Base-by-base conservation (phyloP, 2,888 invertebrate species). In the Drosophila siamana region DNA sequence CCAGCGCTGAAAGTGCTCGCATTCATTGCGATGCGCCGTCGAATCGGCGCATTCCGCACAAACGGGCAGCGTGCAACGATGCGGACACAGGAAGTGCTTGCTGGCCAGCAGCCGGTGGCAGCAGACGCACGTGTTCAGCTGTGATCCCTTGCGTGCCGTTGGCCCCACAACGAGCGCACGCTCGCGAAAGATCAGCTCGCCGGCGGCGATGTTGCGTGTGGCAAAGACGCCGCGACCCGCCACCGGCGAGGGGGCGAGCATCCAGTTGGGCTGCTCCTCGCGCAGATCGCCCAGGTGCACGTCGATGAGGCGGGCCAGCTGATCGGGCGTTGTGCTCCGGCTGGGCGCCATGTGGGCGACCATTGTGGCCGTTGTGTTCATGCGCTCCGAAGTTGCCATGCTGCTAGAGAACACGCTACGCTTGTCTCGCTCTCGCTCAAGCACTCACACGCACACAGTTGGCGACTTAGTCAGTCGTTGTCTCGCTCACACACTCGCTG, bases 221-320 rank as follows among this genome's bases (percentile, higher is more conserved):
- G 96, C 95, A 77, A 96, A 94, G 2, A 97, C 90, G 2, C 96
- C 96, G 19, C 96, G 94, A 6, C 96, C 96, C 44, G 95, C 94
- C 6, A 95, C 89, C 15, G 92, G 82, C 0, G 96, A 96, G 72
- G 93, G 92, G 54, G 90, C 92, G 61, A 96, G 93, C 61, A 90
- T 93, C 95, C 96, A 96, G 70, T 91, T 91, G 63, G 91, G 91
- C 67, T 75, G 63, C 52, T 80, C 78, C 60, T 88, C 86, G 56
- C 87, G 90, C 66, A 91, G 76, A 43, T 91, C 91, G 0, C 83
- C 89, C 78, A 91, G 61, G 62, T 91, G 91, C 62, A 90, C 81
- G 63, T 91, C 89, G 44, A 92, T 88, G 40, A 91, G 89, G 50
- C 87, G 86, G 52, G 91, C 89, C 78, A 91, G 78, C 68, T 90